phyloP scores from a whole-genome alignment of 2,113 vertebrate genomes.

The Xiphorhynchus elegans region DNA sequence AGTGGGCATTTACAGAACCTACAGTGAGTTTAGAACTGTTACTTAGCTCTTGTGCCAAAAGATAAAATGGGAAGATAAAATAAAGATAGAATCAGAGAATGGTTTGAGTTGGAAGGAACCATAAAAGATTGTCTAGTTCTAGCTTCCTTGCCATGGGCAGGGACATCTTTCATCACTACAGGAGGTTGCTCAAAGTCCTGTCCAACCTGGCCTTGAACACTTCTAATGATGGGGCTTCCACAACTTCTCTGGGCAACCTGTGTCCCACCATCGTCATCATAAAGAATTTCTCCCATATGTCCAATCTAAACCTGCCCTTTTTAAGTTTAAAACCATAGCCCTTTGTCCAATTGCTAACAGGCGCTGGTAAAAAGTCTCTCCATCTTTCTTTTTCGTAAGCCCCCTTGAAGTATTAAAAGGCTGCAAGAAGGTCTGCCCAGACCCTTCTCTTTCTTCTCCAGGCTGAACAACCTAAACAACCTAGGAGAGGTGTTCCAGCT shows the following conservation, averaged over 20 bases:
- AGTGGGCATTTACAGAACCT: background rate
- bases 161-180: too few species aligned
- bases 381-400: background rate
- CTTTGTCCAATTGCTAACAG: background rate
- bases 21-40: background rate
- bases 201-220: background rate
- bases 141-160: background rate
- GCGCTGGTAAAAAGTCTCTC: background rate
- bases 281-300: background rate
- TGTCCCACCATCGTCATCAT: background rate
- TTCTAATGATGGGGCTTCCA: background rate
- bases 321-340: background rate
- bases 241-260: background rate
- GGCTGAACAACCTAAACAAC: background rate
- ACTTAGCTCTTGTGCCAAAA: background rate
- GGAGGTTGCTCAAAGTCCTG: background rate
- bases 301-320: background rate
- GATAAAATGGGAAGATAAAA: background rate
- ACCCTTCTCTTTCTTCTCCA: background rate
- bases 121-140: background rate
- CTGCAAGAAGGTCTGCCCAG: rapidly evolving
- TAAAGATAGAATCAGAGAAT: background rate
- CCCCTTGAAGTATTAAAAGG: background rate
- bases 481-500: background rate
- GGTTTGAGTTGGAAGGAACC: background rate